Conservation (phyloP, 1,140 invertebrate genomes). For the Megathymus violae region DNA sequence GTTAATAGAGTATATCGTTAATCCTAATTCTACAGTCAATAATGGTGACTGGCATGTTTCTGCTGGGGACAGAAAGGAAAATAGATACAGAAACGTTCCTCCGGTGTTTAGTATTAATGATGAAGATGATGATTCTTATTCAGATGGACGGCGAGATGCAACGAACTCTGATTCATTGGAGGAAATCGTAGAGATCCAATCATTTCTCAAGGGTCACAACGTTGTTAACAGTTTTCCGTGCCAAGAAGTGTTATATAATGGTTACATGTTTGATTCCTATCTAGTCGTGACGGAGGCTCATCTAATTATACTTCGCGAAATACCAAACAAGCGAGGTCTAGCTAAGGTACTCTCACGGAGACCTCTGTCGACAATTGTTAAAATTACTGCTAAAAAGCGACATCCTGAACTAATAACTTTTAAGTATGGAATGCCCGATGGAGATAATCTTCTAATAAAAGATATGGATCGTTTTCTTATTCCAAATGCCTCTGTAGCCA, state of each 20-base stretch:
- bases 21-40: slow-evolving; percentile 87
- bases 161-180: slow-evolving; percentile 64
- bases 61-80: slow-evolving; percentile 91
- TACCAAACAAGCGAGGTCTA: slow-evolving; percentile 89
- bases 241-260: slow-evolving; percentile 95
- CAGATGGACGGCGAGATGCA: slow-evolving; percentile 57
- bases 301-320: slow-evolving; percentile 93
- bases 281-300: slow-evolving; percentile 95
- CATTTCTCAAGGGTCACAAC: slow-evolving; percentile 93
- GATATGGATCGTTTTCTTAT: slow-evolving; percentile 97
- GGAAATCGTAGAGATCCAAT: slow-evolving; percentile 71
- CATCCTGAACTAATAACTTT: slow-evolving; percentile 98
- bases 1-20: slow-evolving; percentile 96
- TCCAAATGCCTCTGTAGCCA: slow-evolving; percentile 95
- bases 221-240: slow-evolving; percentile 94
- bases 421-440: slow-evolving; percentile 93
- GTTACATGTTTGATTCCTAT: slow-evolving; percentile 93
- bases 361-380: slow-evolving; percentile 94
- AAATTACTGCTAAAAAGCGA: slow-evolving; percentile 97
- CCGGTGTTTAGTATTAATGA: slow-evolving; percentile 98
- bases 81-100: slow-evolving; percentile 94
- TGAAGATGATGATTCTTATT: slow-evolving; percentile 89
- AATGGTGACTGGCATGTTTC: slow-evolving; percentile 90
- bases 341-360: slow-evolving; percentile 93
- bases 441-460: slow-evolving; percentile 88